Evolutionary conservation across 2,113 vertebrate species (phyloP).

Genomic region (Bujurquina vittata): DNA sequence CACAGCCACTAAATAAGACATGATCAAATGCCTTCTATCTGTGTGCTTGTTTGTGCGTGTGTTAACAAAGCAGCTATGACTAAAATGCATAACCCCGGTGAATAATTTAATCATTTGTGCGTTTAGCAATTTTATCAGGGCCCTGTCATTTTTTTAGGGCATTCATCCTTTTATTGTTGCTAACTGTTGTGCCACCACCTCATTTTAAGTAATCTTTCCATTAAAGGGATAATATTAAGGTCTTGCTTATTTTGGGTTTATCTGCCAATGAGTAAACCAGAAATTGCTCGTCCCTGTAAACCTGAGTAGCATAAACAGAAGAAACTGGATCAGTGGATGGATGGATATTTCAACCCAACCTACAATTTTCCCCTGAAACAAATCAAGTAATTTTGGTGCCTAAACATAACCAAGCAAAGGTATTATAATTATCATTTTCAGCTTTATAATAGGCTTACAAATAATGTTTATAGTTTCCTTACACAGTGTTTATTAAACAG

Average conservation of each 20-base stretch:
- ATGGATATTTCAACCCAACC: no score
- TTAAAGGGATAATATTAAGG: no score
- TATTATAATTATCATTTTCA: no score
- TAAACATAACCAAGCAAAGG: no score
- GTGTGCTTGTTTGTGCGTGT: slow-evolving; percentile 2
- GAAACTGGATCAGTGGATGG: background rate
- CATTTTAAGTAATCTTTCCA: background rate
- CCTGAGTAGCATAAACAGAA: background rate
- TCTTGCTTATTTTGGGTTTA: background rate
- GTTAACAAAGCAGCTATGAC: slow-evolving; percentile 5
- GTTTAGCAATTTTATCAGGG: background rate
- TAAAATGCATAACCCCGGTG: background rate
- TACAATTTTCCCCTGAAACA: no score
- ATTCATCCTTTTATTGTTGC: background rate
- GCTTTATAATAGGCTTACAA: no score
- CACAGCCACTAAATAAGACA: slow-evolving; percentile 23
- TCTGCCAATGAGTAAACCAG: background rate
- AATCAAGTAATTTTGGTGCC: no score
- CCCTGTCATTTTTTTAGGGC: background rate
- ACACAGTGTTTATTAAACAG: no score
- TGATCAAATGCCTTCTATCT: slow-evolving; percentile 12
- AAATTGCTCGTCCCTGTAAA: background rate
- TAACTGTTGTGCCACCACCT: background rate
- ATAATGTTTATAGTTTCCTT: no score
- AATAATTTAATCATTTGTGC: background rate